phyloP scores from a whole-genome alignment of 2,113 vertebrate genomes.

The Thryonomys swinderianus region DNA sequence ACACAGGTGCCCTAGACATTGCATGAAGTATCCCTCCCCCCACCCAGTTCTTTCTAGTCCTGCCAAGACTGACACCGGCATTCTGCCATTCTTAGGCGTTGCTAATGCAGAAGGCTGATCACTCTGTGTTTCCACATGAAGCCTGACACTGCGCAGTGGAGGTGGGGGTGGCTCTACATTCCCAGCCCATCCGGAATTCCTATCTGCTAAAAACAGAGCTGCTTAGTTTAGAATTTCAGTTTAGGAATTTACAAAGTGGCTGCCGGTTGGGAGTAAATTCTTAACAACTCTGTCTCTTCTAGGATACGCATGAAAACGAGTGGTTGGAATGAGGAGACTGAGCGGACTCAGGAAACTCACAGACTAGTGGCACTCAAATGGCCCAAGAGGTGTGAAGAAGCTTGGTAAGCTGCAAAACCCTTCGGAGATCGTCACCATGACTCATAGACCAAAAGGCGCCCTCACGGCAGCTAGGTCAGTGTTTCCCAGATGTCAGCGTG shows the following conservation, averaged over 20 bases:
- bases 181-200: constrained; percentile 66
- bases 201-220: constrained; percentile 63
- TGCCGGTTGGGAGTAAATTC: constrained; percentile 61
- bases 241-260: constrained; percentile 40
- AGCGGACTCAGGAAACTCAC: constrained; percentile 50
- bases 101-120: constrained; percentile 23
- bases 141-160: constrained; percentile 10
- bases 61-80: not conserved
- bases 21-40: not conserved
- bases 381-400: not conserved
- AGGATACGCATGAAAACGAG: constrained; percentile 65
- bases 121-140: not conserved
- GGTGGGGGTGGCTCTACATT: constrained; percentile 9
- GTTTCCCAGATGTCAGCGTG: not conserved
- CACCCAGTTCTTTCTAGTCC: not conserved
- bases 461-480: not conserved
- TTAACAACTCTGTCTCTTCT: constrained; percentile 64
- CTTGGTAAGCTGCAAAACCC: constrained; percentile 45
- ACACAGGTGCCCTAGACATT: not conserved
- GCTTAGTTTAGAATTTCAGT: constrained; percentile 53
- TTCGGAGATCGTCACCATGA: not conserved
- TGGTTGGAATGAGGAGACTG: constrained; percentile 40
- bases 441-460: not conserved
- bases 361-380: not conserved
- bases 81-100: not conserved